phyloP scores from a whole-genome alignment of 35 echinoderm and acorn worm species.

The Amphiura filiformis region DNA sequence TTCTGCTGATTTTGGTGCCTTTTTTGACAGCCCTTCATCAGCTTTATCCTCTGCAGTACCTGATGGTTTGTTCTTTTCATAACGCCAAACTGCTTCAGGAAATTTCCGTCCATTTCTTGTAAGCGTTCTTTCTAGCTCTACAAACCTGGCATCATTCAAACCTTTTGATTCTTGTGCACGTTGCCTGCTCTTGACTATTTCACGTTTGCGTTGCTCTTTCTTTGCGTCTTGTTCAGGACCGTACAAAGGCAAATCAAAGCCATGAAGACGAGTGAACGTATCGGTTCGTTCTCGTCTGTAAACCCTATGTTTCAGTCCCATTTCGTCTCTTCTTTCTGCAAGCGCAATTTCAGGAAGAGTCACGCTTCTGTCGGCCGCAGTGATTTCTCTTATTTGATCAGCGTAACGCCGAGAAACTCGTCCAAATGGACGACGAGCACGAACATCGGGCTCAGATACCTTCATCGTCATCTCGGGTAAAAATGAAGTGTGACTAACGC shows the following conservation, averaged over 20 bases:
- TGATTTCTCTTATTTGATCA: constrained; percentile 1
- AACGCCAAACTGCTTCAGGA: neutral
- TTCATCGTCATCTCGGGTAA: constrained; percentile 89
- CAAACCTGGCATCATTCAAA: constrained; percentile 36
- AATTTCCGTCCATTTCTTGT: constrained; percentile 17
- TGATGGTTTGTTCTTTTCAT: neutral
- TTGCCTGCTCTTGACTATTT: constrained; percentile 42
- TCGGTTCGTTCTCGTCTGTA: neutral
- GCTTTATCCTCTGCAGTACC: neutral
- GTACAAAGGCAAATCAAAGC: constrained; percentile 68
- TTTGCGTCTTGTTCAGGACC: constrained; percentile 45
- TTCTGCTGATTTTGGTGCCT: neutral
- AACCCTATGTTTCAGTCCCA: neutral
- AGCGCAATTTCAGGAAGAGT: neutral
- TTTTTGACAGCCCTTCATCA: too few species aligned
- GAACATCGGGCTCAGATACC: constrained; percentile 61
- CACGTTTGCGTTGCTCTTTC: constrained; percentile 32
- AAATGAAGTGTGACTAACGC: constrained; percentile 70
- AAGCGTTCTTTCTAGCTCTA: constrained; percentile 41
- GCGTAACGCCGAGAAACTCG: neutral
- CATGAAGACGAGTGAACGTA: constrained; percentile 27
- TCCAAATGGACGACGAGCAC: constrained; percentile 49
- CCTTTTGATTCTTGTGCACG: constrained; percentile 36
- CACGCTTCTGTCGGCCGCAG: neutral
- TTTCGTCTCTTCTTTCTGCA: too few species aligned